A percentile compares a stretch with the other conserved stretches of the same genome.
Conservation (phyloP, 1,140 invertebrate species). For the Oreohelix idahoensis region DNA sequence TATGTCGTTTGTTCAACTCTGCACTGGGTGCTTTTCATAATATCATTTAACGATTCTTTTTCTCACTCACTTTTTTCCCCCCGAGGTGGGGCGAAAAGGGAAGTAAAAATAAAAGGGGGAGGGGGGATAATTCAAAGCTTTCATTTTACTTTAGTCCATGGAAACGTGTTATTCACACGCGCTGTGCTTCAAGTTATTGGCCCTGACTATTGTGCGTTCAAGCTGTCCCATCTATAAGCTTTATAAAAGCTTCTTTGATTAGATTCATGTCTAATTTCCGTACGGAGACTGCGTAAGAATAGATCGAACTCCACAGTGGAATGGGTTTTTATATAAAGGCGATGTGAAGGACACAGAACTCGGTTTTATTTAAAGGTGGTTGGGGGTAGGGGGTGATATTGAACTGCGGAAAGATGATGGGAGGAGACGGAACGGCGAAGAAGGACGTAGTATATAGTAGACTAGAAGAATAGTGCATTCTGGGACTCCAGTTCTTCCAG, state of each 20-base stretch:
- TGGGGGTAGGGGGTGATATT: neutral
- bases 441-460: neutral
- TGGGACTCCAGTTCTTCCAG: neutral
- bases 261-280: conserved; percentile 9
- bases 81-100: too few relatives aligned
- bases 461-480: neutral
- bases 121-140: too few relatives aligned
- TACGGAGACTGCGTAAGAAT: neutral
- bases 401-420: neutral
- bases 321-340: neutral
- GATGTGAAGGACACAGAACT: neutral
- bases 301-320: neutral
- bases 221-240: neutral
- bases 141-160: neutral
- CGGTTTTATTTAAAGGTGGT: neutral
- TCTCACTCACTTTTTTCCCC: too few relatives aligned
- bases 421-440: neutral
- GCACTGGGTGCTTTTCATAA: too few relatives aligned
- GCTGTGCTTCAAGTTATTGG: neutral
- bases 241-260: conserved; percentile 3
- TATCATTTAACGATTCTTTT: too few relatives aligned
- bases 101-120: too few relatives aligned
- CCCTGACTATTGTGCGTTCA: neutral
- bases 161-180: neutral
- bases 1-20: too few relatives aligned